Conservation (phyloP, 2,888 invertebrate genomes). For the Melinaea marsaeus region DNA sequence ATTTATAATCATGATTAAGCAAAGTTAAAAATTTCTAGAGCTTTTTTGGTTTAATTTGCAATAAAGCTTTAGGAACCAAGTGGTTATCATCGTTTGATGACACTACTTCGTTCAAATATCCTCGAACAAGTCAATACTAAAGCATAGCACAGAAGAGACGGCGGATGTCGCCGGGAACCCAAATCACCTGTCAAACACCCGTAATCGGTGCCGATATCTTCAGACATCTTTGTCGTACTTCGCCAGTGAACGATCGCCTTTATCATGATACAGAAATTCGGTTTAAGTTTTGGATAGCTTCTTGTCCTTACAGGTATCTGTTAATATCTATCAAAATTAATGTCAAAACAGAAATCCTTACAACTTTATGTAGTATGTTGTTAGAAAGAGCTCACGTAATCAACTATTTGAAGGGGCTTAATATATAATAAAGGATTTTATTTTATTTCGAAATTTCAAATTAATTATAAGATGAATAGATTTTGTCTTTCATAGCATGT, state of each 20-base stretch:
- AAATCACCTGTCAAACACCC: constrained; percentile 74
- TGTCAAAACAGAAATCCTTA: too few species aligned
- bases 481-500: too few species aligned
- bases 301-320: background rate
- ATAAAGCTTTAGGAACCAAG: too few species aligned
- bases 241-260: constrained; percentile 52
- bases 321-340: background rate
- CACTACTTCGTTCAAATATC: constrained; percentile 5
- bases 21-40: too few species aligned
- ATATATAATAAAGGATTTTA: too few species aligned
- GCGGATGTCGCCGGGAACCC: constrained; percentile 67
- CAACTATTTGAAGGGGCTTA: too few species aligned
- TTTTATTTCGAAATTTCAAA: too few species aligned
- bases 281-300: constrained; percentile 43
- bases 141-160: constrained; percentile 33
- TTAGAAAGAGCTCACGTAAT: too few species aligned
- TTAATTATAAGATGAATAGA: too few species aligned
- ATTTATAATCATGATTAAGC: too few species aligned
- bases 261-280: constrained; percentile 33
- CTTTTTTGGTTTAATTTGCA: too few species aligned
- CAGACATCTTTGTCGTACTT: constrained; percentile 68
- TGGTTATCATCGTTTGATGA: background rate
- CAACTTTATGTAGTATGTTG: too few species aligned
- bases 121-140: constrained; percentile 3
- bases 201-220: constrained; percentile 59